Conservation (phyloP, 2,888 invertebrate species). For the Mythimna lalbum region DNA sequence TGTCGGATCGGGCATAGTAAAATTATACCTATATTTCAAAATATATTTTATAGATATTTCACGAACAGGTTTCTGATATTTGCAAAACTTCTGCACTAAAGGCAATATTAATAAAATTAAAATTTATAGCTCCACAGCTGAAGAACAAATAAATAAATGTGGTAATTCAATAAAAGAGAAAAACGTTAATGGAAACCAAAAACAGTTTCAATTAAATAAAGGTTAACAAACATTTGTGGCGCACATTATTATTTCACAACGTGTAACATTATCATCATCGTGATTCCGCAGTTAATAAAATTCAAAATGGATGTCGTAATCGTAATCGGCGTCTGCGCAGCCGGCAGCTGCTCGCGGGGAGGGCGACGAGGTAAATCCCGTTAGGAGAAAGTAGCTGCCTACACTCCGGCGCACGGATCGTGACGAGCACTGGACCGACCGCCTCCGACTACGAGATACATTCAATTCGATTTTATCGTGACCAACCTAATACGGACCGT, state of each 20-base stretch:
- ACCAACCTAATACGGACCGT: slow-evolving; percentile 68
- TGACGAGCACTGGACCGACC: slow-evolving; percentile 78
- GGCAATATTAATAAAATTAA: slow-evolving; percentile 29
- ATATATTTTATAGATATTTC: slow-evolving; percentile 9
- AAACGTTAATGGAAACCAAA: slow-evolving; percentile 54
- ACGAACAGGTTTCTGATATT: slow-evolving; percentile 12
- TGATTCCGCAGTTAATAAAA: slow-evolving; percentile 82
- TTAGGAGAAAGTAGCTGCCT: slow-evolving; percentile 90
- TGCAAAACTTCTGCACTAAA: slow-evolving; percentile 2
- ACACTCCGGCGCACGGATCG: slow-evolving; percentile 82
- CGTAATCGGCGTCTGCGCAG: slow-evolving; percentile 76
- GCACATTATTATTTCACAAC: slow-evolving; percentile 76
- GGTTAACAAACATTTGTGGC: slow-evolving; percentile 67
- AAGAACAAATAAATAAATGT: slow-evolving; percentile 36
- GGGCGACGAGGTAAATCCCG: slow-evolving; percentile 81
- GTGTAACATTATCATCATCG: slow-evolving; percentile 75
- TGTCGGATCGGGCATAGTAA: slow-evolving; percentile 4
- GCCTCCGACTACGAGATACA: slow-evolving; percentile 77
- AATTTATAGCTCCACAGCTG: slow-evolving; percentile 26
- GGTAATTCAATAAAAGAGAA: slow-evolving; percentile 51
- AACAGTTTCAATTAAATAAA: slow-evolving; percentile 65
- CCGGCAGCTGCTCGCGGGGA: slow-evolving; percentile 64
- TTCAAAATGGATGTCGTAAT: slow-evolving; percentile 85
- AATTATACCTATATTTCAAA: slow-evolving; percentile 3
- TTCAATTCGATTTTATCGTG: slow-evolving; percentile 81